phyloP scores from a whole-genome alignment of 1,140 invertebrate species.

The Daktulosphaira vitifoliae region DNA sequence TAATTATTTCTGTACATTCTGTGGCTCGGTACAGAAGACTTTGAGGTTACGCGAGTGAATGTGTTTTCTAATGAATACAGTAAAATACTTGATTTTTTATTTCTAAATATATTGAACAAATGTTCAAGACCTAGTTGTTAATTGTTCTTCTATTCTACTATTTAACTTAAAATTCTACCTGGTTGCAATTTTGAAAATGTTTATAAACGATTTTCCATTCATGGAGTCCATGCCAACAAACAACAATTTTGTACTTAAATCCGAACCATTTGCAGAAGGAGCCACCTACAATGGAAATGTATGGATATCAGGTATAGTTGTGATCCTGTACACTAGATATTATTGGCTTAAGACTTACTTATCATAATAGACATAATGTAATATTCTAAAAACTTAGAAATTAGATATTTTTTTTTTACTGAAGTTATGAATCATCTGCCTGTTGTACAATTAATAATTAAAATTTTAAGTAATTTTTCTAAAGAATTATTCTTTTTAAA shows the following conservation, averaged over 20 bases:
- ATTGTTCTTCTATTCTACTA: too few species aligned
- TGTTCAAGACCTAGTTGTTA: background rate
- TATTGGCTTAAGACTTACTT: too few species aligned
- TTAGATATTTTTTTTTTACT: too few species aligned
- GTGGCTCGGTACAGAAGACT: background rate
- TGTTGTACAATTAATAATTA: too few species aligned
- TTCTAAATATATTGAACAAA: background rate
- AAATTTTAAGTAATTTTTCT: too few species aligned
- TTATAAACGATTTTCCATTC: constrained; percentile 19
- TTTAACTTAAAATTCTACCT: too few species aligned
- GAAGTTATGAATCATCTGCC: too few species aligned
- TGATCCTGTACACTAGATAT: too few species aligned
- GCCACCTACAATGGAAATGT: constrained; percentile 21
- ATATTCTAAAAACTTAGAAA: too few species aligned
- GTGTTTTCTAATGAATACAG: background rate
- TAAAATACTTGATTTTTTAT: background rate
- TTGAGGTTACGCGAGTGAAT: background rate
- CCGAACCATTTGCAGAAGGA: constrained; percentile 13
- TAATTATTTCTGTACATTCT: constrained; percentile 2
- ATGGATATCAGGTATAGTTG: constrained; percentile 14
- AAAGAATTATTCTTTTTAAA: too few species aligned
- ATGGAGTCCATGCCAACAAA: constrained; percentile 17
- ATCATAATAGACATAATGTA: too few species aligned
- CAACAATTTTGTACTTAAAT: constrained; percentile 23
- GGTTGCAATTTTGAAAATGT: constrained; percentile 3